Base-by-base conservation (phyloP, 2,113 vertebrate species). In the Hippocampus mohnikei region DNA sequence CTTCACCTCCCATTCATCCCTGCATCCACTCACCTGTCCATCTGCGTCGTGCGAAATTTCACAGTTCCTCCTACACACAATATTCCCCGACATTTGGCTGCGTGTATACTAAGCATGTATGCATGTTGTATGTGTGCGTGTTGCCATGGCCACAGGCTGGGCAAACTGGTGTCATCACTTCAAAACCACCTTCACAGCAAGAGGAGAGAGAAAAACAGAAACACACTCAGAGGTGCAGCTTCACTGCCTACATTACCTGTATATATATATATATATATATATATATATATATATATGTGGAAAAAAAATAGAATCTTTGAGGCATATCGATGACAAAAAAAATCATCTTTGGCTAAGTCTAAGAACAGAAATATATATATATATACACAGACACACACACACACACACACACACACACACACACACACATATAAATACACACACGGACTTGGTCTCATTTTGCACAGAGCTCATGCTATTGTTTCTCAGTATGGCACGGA, bases 131-230 rank as follows among this genome's bases (percentile, higher is more conserved):
- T 89, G 80, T 83, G 86, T 84, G 73, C 74, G 74, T 11, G 74
- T 90, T 81, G 69, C 85, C 80, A 89, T 90, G 81, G 74, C 76
- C 73, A 88, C 83, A 5, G 76, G 75, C 72, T 41, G 18, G 62
- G 71, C 71, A 62, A 18, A 75, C 84, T 78, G 71, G 77, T 85
- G 81, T 89, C 88, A 89, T 90, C 84, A 82, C 83, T 89, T 90
- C 80, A 85, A 89, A 89, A 81, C 81, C 84, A 89, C 88, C 87
- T 88, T 88, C 66, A 69, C 79, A 86, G 86, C 44, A 70, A 89
- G 85, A 64, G 74, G 75, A 84, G 77, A 78, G 61, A 73, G 79
- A 74, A 80, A 85, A 33, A 55, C 59, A 72, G 79, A 74, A 80
- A 85, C 27, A 55, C 59, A 86, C 65, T 81, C 69, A 87, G 55